phyloP scores from a whole-genome alignment of 2,888 invertebrate genomes.

The Tricholauxania praeusta region DNA sequence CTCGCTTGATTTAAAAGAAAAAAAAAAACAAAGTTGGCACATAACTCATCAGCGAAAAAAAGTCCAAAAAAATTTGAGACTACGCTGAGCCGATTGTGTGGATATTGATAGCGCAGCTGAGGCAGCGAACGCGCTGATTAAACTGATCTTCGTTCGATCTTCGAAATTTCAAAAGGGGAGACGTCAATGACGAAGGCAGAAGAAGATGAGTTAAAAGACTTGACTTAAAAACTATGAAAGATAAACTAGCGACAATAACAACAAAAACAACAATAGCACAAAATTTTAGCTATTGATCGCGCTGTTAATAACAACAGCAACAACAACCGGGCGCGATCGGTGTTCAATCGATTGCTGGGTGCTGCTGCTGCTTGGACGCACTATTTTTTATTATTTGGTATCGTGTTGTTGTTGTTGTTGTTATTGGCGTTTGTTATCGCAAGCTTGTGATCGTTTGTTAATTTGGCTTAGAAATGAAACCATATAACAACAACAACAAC shows the following conservation, averaged over 20 bases:
- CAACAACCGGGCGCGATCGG: constrained; percentile 2
- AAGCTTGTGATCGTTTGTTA: constrained; percentile 35
- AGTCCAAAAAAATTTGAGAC: no score
- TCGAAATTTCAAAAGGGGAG: background rate
- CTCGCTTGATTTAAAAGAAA: background rate
- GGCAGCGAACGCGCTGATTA: constrained; percentile 21
- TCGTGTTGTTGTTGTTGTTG: constrained; percentile 32
- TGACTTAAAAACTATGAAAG: no score
- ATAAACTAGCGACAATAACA: constrained; percentile 12
- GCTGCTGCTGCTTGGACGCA: constrained; percentile 28
- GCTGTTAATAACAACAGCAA: constrained; percentile 18
- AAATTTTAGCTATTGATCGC: constrained; percentile 2
- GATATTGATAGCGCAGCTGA: background rate
- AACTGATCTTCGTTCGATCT: background rate
- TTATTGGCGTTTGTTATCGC: constrained; percentile 37
- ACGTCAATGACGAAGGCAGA: no score
- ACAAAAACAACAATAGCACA: constrained; percentile 18
- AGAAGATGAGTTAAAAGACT: no score
- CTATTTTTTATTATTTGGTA: constrained; percentile 26
- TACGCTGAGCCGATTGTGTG: background rate
- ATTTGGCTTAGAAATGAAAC: constrained; percentile 36
- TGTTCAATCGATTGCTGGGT: constrained; percentile 22
- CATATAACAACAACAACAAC: constrained; percentile 29
- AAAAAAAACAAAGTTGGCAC: constrained; percentile 6
- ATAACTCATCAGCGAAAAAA: constrained; percentile 30